Conservation (phyloP, 2,888 invertebrate species). For the Melieria picta region DNA sequence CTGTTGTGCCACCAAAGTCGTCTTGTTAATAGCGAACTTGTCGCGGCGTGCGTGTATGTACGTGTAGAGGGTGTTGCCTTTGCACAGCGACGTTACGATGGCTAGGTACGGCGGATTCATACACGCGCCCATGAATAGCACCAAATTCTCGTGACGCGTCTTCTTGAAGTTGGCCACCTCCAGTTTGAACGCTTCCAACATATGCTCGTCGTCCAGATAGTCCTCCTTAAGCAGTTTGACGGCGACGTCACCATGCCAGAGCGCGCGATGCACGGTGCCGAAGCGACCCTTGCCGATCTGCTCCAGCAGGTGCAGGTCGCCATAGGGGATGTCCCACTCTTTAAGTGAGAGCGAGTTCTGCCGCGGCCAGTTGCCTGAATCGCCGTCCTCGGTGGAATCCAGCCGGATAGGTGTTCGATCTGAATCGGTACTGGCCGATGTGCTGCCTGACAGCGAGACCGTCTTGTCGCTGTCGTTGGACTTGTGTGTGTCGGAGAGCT, state of each 20-base stretch:
- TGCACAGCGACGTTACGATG: slow-evolving; percentile 96
- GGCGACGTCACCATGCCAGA: slow-evolving; percentile 98
- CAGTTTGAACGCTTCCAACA: slow-evolving; percentile 92
- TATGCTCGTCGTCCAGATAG: slow-evolving; percentile 86
- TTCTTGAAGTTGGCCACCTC: slow-evolving; percentile 97
- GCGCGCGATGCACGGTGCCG: slow-evolving; percentile 92
- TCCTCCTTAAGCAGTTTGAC: slow-evolving; percentile 95
- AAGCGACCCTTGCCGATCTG: slow-evolving; percentile 92
- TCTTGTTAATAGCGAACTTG: slow-evolving; percentile 94
- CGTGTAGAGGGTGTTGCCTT: slow-evolving; percentile 93
- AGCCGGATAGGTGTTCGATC: slow-evolving; percentile 82
- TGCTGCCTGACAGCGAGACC: slow-evolving; percentile 75
- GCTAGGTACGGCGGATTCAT: slow-evolving; percentile 97
- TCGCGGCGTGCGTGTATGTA: slow-evolving; percentile 92
- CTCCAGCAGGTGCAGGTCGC: slow-evolving; percentile 88
- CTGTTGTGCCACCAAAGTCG: slow-evolving; percentile 93
- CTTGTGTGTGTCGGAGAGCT: slow-evolving; percentile 69
- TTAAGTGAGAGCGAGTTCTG: slow-evolving; percentile 89
- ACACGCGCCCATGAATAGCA: slow-evolving; percentile 99
- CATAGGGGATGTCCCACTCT: slow-evolving; percentile 99
- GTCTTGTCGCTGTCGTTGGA: slow-evolving; percentile 77
- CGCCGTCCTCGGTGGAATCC: slow-evolving; percentile 82
- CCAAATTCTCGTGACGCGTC: slow-evolving; percentile 97
- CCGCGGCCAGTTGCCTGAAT: slow-evolving; percentile 76
- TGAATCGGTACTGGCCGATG: slow-evolving; percentile 81